A percentile compares a stretch with the other conserved stretches of the same genome.
Evolutionary conservation across 2,113 vertebrate genomes (phyloP).

Genomic region (Paedocypris sp.): DNA sequence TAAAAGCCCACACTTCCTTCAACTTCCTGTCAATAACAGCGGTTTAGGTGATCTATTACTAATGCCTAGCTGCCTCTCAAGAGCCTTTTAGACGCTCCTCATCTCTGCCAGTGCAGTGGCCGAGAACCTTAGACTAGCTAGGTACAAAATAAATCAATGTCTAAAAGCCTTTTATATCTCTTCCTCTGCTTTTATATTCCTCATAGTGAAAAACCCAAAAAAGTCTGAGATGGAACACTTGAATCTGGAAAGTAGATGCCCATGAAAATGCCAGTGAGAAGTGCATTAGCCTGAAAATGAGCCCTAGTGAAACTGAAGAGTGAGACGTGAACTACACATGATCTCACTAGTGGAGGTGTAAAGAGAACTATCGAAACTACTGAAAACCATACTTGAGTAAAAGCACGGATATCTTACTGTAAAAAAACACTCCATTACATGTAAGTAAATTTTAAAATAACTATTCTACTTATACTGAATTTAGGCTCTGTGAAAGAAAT

Average conservation of each 20-base stretch:
- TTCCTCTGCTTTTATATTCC: background rate
- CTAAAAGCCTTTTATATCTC: conserved; percentile 6
- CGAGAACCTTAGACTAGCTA: background rate
- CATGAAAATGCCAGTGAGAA: too few relatives aligned
- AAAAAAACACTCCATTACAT: too few relatives aligned
- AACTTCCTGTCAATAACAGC: conserved; percentile 2
- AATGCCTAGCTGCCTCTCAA: conserved; percentile 7
- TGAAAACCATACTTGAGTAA: too few relatives aligned
- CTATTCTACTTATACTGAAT: too few relatives aligned
- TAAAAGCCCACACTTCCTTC: conserved; percentile 7
- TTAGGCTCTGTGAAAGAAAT: too few relatives aligned
- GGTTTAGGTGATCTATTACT: conserved; percentile 16
- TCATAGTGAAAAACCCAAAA: background rate
- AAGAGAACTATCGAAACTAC: too few relatives aligned
- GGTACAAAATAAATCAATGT: conserved; percentile 11
- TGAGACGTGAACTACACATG: too few relatives aligned
- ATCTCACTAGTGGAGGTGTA: too few relatives aligned
- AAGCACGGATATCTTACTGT: too few relatives aligned
- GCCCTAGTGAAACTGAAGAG: too few relatives aligned
- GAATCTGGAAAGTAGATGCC: background rate
- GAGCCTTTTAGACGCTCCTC: background rate
- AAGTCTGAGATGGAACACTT: background rate
- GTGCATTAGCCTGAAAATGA: too few relatives aligned
- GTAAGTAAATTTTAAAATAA: too few relatives aligned
- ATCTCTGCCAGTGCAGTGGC: background rate